These are phyloP conservation scores for Herpailurus yagouaroundi DNA, from an alignment of 2,113 vertebrate species.

Conservation along the genomic window DNA sequence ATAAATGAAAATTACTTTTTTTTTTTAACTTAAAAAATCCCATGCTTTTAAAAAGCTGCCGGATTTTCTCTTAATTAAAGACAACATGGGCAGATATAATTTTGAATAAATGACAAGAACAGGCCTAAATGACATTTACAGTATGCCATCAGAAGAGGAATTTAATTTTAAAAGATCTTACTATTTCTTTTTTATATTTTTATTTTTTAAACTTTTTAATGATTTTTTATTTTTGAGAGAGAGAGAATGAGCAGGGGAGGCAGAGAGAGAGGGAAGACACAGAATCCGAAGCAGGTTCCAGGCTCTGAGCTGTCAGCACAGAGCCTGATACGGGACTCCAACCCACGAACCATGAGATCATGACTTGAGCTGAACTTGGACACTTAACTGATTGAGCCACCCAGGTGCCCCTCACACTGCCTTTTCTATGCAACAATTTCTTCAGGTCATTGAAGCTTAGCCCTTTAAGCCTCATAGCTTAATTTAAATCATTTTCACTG, in stretches of 20 bases:
- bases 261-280: too few relatives aligned
- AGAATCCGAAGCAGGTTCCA: too few relatives aligned
- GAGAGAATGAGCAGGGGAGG: too few relatives aligned
- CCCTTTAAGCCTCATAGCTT: not conserved
- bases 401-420: too few relatives aligned
- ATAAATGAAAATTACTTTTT: too few relatives aligned
- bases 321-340: too few relatives aligned
- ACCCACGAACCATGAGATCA: too few relatives aligned
- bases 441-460: not conserved
- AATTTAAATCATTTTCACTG: not conserved
- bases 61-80: not conserved
- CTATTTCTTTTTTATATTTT: slow-evolving; percentile 7
- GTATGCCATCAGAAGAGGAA: not conserved
- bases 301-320: too few relatives aligned
- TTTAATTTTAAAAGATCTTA: not conserved
- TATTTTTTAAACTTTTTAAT: not conserved
- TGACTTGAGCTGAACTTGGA: too few relatives aligned
- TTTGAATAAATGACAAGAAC: not conserved
- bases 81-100: not conserved
- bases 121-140: not conserved
- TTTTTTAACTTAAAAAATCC: too few relatives aligned
- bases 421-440: not conserved
- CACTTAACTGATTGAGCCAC: too few relatives aligned
- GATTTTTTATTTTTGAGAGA: not conserved
- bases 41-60: not conserved